These are phyloP conservation scores for Melanchra persicariae DNA, from an alignment of 2,888 invertebrate genomes.

Conservation along the genomic window DNA sequence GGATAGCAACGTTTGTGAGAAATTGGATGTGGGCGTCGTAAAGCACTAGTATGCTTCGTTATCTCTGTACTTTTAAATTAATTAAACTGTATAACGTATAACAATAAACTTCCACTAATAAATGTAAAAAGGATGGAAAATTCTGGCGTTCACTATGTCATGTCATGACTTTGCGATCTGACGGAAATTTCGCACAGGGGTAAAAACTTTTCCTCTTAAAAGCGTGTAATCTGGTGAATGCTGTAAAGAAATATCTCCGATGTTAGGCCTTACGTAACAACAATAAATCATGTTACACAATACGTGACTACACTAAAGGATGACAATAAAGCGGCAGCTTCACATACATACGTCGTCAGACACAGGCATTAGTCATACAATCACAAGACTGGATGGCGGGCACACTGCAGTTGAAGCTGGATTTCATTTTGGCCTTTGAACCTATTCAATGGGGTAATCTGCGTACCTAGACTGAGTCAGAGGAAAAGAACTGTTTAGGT, in stretches of 20 bases:
- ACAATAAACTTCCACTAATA: slow-evolving; percentile 50
- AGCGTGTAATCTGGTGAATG: slow-evolving; percentile 13
- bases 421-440: slow-evolving; percentile 79
- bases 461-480: slow-evolving; percentile 78
- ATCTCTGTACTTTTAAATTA: slow-evolving; percentile 60
- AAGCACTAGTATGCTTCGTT: slow-evolving; percentile 55
- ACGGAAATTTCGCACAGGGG: slow-evolving; percentile 8
- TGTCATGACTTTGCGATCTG: slow-evolving; percentile 30
- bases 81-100: slow-evolving; percentile 51
- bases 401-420: slow-evolving; percentile 81
- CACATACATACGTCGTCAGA: slow-evolving; percentile 61
- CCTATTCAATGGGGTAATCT: slow-evolving; percentile 75
- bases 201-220: slow-evolving; percentile 13
- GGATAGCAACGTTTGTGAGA: slow-evolving; percentile 61
- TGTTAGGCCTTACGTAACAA: slow-evolving; percentile 50
- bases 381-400: slow-evolving; percentile 73
- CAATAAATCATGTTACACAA: slow-evolving; percentile 64
- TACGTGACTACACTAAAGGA: slow-evolving; percentile 50
- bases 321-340: slow-evolving; percentile 53
- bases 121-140: slow-evolving; percentile 38
- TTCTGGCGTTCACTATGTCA: slow-evolving; percentile 15
- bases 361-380: slow-evolving; percentile 72
- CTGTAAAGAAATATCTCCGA: slow-evolving; percentile 29
- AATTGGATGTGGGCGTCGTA: slow-evolving; percentile 67
- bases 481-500: slow-evolving; percentile 84